phyloP scores from a whole-genome alignment of 2,113 vertebrate genomes.

The Anoplopoma fimbria region DNA sequence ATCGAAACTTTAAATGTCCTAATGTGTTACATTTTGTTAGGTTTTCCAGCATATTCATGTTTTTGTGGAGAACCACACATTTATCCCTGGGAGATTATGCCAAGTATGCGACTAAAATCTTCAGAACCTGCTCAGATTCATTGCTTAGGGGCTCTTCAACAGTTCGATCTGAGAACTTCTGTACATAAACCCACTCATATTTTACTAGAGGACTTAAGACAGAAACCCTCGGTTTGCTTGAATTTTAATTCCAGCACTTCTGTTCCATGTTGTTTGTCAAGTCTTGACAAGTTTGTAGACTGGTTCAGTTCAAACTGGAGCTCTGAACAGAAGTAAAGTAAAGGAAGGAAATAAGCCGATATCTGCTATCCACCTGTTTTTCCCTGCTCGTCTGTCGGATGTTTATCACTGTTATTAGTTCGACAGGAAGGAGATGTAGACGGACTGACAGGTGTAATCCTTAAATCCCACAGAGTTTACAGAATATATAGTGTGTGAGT shows the following conservation, averaged over 20 bases:
- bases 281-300: neutral
- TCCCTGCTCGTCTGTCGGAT: neutral
- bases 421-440: conserved; percentile 29
- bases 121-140: neutral
- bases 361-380: neutral
- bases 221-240: no score
- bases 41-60: neutral
- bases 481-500: no score
- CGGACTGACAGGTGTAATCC: conserved; percentile 39
- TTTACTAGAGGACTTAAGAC: no score
- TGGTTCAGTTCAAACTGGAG: neutral
- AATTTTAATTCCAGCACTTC: no score
- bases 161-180: no score
- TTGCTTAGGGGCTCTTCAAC: neutral
- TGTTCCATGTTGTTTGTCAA: neutral
- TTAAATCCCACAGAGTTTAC: conserved; percentile 32
- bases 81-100: no score
- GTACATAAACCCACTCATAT: no score
- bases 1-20: neutral
- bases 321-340: neutral
- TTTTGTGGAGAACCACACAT: neutral
- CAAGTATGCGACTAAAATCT: neutral
- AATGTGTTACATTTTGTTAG: neutral
- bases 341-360: neutral
- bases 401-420: conserved; percentile 41